Percentiles rank a stretch among this genome's conserved stretches.
These are phyloP conservation scores for Eulemur albifrons DNA, from an alignment of 2,797 vertebrate species.

Conservation along the genomic window DNA sequence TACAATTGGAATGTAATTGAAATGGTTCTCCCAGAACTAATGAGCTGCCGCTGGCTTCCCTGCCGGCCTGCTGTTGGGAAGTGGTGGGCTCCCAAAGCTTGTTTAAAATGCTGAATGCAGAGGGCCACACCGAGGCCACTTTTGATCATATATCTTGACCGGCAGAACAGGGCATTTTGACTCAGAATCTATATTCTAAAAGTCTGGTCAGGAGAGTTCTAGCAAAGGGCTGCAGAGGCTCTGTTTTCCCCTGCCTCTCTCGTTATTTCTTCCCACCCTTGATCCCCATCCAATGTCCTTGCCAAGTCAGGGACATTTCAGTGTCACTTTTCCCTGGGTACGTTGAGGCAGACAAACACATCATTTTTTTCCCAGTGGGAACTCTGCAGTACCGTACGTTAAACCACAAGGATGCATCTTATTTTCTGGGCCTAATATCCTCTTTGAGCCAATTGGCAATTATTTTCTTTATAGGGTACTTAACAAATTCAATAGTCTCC, in stretches of 20 bases:
- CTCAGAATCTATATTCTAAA: neutral
- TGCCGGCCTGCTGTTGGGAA: neutral
- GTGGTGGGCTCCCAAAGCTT: neutral
- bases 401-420: neutral
- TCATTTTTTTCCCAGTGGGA: neutral
- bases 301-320: neutral
- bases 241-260: neutral
- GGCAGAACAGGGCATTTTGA: neutral
- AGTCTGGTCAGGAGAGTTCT: neutral
- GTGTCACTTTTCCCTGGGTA: slow-evolving; percentile 6
- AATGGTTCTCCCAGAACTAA: neutral
- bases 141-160: neutral
- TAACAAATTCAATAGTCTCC: neutral
- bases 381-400: neutral
- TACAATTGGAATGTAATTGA: neutral
- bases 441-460: neutral
- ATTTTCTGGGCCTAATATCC: slow-evolving; percentile 30
- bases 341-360: neutral
- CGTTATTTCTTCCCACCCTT: neutral
- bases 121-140: neutral
- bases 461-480: neutral
- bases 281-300: neutral
- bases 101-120: neutral
- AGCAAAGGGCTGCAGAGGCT: neutral
- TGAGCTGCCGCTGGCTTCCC: neutral